Base-by-base conservation (phyloP, 2,797 vertebrate genomes). In the Pseudomugil gertrudae region DNA sequence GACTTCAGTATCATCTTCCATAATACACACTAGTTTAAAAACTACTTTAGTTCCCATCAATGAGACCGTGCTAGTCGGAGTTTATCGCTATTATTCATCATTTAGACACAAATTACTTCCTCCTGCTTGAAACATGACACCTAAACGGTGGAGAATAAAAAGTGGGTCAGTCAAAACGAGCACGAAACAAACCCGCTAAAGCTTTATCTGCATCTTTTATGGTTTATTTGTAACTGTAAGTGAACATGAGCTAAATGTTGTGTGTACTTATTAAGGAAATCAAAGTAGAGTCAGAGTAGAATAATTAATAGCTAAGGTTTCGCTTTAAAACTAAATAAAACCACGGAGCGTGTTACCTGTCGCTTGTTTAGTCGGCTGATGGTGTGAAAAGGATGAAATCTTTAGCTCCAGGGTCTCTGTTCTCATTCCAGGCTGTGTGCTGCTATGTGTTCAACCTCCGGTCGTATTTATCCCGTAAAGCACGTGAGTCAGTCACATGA, bases 401-500 rank as follows among this genome's bases (percentile, higher is more conserved):
- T 24, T 32, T 52, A 15, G 71, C 54, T 55, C 45, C 59, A 38
- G 53, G 0, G 9, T 1, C n/a, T n/a, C 21, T 23, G 2, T 21
- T 2, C 7, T 45, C 11, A 0, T 32, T 4, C 1, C 9, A n/a
- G 5, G 2, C 11, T n/a, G 32, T 0, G 43, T 32, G 3, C 0
- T 32, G 3, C 0, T 11, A 4, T 13, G 17, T 15, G 7, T 58
- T 19, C 0, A 0, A 4, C 10, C 23, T 5, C 17, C 3, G n/a
- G 2, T 11, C 4, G 6, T 27, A 38, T 86, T 68, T 80, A 78
- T 52, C 0, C 15, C 5, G 1, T 6, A 0, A 2, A 66, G 1
- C 90, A 90, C 81, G 84, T 91, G 90, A 82, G 0, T 1, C 17
- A n/a, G 67, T 89, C 88, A 91, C 86, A 74, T 90, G 88, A 60